Conservation (phyloP, 1,140 invertebrate genomes). For the Drosophila quadrilineata region DNA sequence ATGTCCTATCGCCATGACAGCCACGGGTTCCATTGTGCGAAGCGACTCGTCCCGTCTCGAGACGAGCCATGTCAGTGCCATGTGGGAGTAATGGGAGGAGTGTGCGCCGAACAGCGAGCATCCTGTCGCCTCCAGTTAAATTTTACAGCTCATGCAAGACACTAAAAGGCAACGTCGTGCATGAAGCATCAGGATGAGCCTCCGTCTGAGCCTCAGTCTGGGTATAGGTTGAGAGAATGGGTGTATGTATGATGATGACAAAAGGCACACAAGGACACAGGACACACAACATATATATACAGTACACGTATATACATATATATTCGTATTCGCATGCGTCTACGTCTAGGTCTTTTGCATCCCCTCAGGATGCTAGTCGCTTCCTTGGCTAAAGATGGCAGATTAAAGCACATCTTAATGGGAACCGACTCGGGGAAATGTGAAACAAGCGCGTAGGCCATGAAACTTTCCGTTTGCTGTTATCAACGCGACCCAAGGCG, state of each 20-base stretch:
- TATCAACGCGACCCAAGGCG: conserved; percentile 43
- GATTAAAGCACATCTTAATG: conserved; percentile 61
- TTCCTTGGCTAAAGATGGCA: conserved; percentile 18
- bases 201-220: too few relatives aligned
- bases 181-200: too few relatives aligned
- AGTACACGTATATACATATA: too few relatives aligned
- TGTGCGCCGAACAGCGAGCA: conserved; percentile 39
- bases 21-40: not conserved
- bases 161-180: conserved; percentile 54
- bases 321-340: too few relatives aligned
- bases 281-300: too few relatives aligned
- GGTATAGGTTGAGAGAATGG: too few relatives aligned
- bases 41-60: too few relatives aligned
- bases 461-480: conserved; percentile 32
- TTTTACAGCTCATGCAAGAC: conserved; percentile 55
- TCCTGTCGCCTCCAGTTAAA: conserved; percentile 55
- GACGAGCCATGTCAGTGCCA: not conserved
- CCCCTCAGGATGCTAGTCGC: not conserved
- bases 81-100: too few relatives aligned
- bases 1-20: too few relatives aligned
- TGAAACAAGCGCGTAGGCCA: conserved; percentile 37
- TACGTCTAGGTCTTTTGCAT: too few relatives aligned
- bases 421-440: conserved; percentile 39
- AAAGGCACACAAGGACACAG: conserved; percentile 26
- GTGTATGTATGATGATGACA: conserved; percentile 44